Conservation (phyloP, 2,888 invertebrate genomes). For the Oxytorus armatus region DNA sequence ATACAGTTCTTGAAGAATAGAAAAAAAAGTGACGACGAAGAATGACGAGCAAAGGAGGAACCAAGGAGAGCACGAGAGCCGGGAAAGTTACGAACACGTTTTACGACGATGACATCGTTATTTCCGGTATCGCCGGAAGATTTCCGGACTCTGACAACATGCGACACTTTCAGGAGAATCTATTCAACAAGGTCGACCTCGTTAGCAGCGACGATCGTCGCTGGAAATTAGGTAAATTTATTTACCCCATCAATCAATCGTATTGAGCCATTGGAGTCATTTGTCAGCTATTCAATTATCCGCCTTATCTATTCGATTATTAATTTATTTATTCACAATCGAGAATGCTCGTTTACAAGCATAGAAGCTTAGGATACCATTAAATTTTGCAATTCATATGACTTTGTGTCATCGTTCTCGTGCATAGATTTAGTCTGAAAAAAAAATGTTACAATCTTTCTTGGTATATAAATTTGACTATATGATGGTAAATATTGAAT, state of each 20-base stretch:
- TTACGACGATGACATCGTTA: slow-evolving; percentile 88
- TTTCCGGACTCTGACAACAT: slow-evolving; percentile 93
- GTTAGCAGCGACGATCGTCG: slow-evolving; percentile 84
- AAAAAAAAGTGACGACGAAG: slow-evolving; percentile 35
- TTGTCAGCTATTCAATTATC: background rate
- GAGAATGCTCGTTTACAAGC: background rate
- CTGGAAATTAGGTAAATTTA: slow-evolving; percentile 80
- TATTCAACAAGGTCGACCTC: slow-evolving; percentile 92
- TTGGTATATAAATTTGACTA: background rate
- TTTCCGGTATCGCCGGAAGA: slow-evolving; percentile 89
- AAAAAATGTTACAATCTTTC: background rate
- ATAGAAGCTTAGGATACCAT: too few species aligned
- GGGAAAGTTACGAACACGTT: slow-evolving; percentile 83
- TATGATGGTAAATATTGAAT: background rate
- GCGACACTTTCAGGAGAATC: slow-evolving; percentile 88
- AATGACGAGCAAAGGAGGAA: slow-evolving; percentile 50
- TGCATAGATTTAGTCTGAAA: background rate
- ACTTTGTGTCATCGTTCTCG: background rate
- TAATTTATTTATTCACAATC: background rate
- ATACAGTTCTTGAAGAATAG: slow-evolving; percentile 30
- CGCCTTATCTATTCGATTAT: background rate
- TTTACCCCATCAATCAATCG: background rate
- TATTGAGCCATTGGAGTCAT: background rate
- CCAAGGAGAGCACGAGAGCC: slow-evolving; percentile 67
- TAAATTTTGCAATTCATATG: slow-evolving; percentile 23